Evolutionary conservation across 2,888 invertebrate species (phyloP), one percentile per base, ranked within the genome.

Genomic region (Drosophila birchii): DNA sequence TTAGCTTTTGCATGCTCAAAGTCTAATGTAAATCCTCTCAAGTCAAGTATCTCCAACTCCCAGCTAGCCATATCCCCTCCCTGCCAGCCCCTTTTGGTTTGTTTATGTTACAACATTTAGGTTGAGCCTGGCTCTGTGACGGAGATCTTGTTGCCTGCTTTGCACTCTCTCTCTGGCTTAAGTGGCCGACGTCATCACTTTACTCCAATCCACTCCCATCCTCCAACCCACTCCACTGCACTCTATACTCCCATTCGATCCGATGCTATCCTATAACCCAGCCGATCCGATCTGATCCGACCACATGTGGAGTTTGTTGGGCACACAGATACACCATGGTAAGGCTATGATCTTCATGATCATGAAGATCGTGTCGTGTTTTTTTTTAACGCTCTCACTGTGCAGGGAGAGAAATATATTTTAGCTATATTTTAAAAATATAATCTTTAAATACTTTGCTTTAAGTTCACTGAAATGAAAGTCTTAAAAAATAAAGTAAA

Each of bases 221-320:
- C 44, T 14, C 60, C 29, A 32, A 16, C 14, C 45, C 44, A 23
- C 23, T 8, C 23, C 14, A 34, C 45, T 34, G 47, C 67, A 47
- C 14, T 16, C 47, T 34, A 44, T 12, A 45, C 45, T 45, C 34
- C 26, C 62, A 45, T 67, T 47, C 41, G 45, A 69, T 69, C 69
- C 39, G 29, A 53, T 67, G 44, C 64, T 34, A 64, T 64, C 63
- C 49, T 23, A 66, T 57, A 63, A 45, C 67, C 69, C 36, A 54
- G 39, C 38, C 55, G 45, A 68, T 55, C 41, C 60, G 20, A 61
- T 58, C 41, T 41, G 41, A 61, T 23, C 44, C 61, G 88, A 80
- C 83, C 83, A 80, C 88, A 84, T 88, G 88, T 84, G 88, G 83
- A 77, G 88, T 84, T 86, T 84, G 88, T 88, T 88, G 86, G 84